phyloP scores from a whole-genome alignment of 2,888 invertebrate species.

The Scaptomyza cyrtandrae region DNA sequence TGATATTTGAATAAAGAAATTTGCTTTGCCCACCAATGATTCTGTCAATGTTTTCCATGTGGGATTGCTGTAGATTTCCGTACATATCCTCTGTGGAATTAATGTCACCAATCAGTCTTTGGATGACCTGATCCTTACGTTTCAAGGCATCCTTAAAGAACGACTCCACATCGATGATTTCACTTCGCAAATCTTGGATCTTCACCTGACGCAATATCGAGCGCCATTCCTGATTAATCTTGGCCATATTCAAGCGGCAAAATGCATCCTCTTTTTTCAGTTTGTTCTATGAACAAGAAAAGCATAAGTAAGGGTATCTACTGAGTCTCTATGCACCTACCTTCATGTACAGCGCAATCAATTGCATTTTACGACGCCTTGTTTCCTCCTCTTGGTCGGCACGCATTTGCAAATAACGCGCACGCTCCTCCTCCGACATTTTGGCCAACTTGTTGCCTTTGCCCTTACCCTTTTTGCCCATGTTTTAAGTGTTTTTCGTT shows the following conservation, averaged over 20 bases:
- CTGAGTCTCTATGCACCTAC: conserved; percentile 83
- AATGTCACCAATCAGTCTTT: conserved; percentile 87
- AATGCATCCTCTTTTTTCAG: conserved; percentile 92
- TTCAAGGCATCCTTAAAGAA: conserved; percentile 85
- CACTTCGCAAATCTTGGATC: conserved; percentile 89
- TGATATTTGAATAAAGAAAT: neutral
- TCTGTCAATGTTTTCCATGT: conserved; percentile 89
- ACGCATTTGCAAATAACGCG: conserved; percentile 91
- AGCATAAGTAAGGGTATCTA: neutral
- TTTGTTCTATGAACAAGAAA: conserved; percentile 88
- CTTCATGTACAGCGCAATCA: conserved; percentile 92
- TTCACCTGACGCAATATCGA: conserved; percentile 90
- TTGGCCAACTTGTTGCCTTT: conserved; percentile 90
- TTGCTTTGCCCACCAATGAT: conserved; percentile 87
- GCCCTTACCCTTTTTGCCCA: conserved; percentile 89
- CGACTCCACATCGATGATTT: conserved; percentile 87
- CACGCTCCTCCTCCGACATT: conserved; percentile 94
- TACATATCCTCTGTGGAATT: conserved; percentile 91
- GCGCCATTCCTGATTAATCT: conserved; percentile 94
- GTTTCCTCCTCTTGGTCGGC: conserved; percentile 94
- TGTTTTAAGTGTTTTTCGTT: conserved; percentile 64
- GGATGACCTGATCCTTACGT: conserved; percentile 89
- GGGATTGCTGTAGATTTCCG: conserved; percentile 89
- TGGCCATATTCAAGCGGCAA: conserved; percentile 91
- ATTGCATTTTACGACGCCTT: conserved; percentile 90